Conservation (phyloP, 2,888 invertebrate species). For the Epirrhoe alternata region DNA sequence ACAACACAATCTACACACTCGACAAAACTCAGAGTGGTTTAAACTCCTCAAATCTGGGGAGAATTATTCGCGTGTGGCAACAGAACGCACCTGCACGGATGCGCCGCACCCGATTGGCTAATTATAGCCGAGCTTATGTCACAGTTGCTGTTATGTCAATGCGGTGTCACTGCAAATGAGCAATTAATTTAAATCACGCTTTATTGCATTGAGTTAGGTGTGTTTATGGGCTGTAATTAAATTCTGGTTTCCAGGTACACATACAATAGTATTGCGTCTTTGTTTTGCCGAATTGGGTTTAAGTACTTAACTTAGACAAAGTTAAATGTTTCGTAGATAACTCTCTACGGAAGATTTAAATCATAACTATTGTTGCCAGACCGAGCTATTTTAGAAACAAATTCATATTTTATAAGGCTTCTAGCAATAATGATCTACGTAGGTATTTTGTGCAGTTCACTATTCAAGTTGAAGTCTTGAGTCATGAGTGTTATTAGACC, state of each 20-base stretch:
- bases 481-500: too few relatives aligned
- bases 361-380: too few relatives aligned
- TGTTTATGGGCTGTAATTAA: background rate
- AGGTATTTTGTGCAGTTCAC: too few relatives aligned
- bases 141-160: constrained; percentile 39
- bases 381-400: too few relatives aligned
- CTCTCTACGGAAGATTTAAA: too few relatives aligned
- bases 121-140: constrained; percentile 79
- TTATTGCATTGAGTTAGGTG: background rate
- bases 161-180: constrained; percentile 11
- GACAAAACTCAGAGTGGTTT: too few relatives aligned
- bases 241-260: background rate
- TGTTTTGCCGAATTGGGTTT: background rate
- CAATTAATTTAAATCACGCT: constrained; percentile 3
- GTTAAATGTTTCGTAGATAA: too few relatives aligned
- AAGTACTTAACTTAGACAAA: too few relatives aligned
- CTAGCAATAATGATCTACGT: too few relatives aligned
- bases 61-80: constrained; percentile 61
- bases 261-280: background rate
- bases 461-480: too few relatives aligned
- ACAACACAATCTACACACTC: too few relatives aligned
- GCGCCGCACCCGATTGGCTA: constrained; percentile 71
- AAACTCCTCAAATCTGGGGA: constrained; percentile 56
- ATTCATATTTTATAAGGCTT: too few relatives aligned
- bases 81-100: constrained; percentile 76